Evolutionary conservation across 1,140 invertebrate species (phyloP), one percentile per base, ranked within the genome.

Genomic region (Listronotus bonariensis): DNA sequence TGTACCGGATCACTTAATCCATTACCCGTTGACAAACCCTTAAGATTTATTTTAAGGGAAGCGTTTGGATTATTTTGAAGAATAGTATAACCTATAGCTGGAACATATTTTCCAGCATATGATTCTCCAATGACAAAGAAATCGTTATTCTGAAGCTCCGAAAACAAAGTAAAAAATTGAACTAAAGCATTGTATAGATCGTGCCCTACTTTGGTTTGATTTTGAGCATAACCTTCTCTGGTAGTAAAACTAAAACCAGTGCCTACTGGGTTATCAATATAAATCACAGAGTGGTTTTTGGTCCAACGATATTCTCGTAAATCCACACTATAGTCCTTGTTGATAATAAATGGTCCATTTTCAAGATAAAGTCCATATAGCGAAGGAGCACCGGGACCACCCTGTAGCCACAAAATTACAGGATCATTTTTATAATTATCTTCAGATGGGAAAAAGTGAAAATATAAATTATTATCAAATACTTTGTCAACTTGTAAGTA

Each of bases 181-280:
- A 83, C 75, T 5, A 91, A 68, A 0, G 86, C 86, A 32, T 76
- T 77, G 68, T 89, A 86, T 0, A 91, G 70, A 72, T 90, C 84
- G 45, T 82, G 75, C 1, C 87, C 88, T 8, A 91, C 82, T 70
- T 82, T 68, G 10, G 82, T 84, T 78, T 90, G 83, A 76, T 88
- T 87, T 15, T 80, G 82, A 1, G 83, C 80, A 74, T 85, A 87
- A 11, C 87, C 85, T n/a, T 12, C 38, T 15, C 78, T 78, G 3
- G 31, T 58, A 14, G 88, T 90, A 65, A 89, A 90, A 77, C 89
- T 91, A 72, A 83, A 90, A 3, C 89, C 89, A 42, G 90, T 88
- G 10, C 90, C 90, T 14, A 92, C 91, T 3, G 92, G 92, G 77
- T 92, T 93, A 74, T 95, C 92, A 53, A 94, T 88, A 71, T 91